These are phyloP conservation scores for Steinernema scapterisci DNA, from an alignment of 2,888 invertebrate genomes.

Conservation along the genomic window DNA sequence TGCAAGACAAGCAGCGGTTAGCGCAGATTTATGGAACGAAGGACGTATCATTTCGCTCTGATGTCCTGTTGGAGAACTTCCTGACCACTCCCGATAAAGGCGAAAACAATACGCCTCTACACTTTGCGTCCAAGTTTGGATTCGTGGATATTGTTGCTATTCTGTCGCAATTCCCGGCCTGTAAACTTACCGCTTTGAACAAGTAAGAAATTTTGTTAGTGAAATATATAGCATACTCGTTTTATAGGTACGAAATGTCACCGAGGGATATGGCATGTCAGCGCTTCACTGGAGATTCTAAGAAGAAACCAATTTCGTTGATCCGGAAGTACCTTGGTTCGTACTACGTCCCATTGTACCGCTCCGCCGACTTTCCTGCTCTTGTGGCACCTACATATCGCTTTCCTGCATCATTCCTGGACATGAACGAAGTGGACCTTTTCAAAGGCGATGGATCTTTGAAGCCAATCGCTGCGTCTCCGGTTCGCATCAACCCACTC, in stretches of 20 bases:
- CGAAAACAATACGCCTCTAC: slow-evolving; percentile 26
- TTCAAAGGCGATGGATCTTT: neutral
- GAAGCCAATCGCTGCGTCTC: neutral
- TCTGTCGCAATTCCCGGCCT: neutral
- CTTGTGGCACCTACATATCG: neutral
- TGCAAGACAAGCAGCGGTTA: slow-evolving; percentile 15
- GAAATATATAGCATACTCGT: neutral
- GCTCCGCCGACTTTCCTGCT: neutral
- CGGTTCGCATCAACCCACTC: neutral
- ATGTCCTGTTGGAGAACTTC: slow-evolving; percentile 26
- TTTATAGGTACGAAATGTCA: neutral
- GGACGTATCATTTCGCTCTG: neutral
- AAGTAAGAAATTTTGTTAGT: neutral
- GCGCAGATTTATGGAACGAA: slow-evolving; percentile 26
- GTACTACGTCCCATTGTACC: neutral
- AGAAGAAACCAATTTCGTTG: neutral
- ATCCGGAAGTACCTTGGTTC: neutral
- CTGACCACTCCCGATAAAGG: slow-evolving; percentile 33
- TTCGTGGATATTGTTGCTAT: slow-evolving; percentile 2
- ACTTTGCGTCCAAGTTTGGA: slow-evolving; percentile 27
- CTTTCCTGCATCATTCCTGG: no score
- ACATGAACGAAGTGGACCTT: neutral
- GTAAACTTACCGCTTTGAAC: neutral
- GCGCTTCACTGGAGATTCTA: neutral
- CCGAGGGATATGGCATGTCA: neutral